Evolutionary conservation across 2,113 vertebrate species (phyloP).

Genomic region (Chlorodrepanis virens): DNA sequence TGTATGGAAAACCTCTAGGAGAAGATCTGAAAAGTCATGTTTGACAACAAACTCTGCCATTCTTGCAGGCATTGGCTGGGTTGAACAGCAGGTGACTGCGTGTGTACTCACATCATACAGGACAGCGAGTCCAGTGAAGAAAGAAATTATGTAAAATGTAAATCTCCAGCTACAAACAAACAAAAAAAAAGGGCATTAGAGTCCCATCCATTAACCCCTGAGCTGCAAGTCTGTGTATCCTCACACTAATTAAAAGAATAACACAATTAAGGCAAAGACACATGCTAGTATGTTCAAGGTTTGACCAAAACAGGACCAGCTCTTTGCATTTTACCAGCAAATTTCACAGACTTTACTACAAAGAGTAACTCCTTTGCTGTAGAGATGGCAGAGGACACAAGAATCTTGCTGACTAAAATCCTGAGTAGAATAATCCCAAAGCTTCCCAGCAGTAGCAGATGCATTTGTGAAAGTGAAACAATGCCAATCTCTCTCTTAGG

Average conservation of each 20-base stretch:
- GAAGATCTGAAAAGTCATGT: background rate
- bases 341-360: background rate
- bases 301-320: background rate
- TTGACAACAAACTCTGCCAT: background rate
- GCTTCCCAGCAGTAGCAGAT: background rate
- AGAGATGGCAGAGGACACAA: background rate
- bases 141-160: slow-evolving; percentile 81
- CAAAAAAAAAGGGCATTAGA: background rate
- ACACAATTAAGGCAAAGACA: background rate
- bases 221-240: background rate
- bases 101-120: slow-evolving; percentile 84
- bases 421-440: background rate
- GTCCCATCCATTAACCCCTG: background rate
- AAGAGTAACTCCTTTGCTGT: background rate
- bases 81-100: background rate
- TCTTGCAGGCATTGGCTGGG: background rate
- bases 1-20: background rate
- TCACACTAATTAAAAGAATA: background rate
- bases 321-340: background rate
- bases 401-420: background rate
- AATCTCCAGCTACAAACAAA: slow-evolving; percentile 85
- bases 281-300: background rate
- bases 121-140: slow-evolving; percentile 74
- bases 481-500: background rate
- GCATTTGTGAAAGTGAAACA: background rate